Conservation (phyloP, 2,888 invertebrate genomes). For the Drosophila borealis region DNA sequence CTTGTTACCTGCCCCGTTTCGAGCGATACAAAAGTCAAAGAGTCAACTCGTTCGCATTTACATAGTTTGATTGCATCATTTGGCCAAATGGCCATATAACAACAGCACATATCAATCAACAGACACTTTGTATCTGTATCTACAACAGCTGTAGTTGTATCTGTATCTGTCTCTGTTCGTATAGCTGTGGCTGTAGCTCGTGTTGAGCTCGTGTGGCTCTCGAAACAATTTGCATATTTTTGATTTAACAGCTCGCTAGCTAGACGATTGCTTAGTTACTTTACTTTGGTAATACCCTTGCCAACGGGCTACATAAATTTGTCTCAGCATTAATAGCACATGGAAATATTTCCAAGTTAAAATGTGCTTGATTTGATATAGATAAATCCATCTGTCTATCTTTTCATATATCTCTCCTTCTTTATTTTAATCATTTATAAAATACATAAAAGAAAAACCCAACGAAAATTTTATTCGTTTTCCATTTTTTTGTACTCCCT, state of each 20-base stretch:
- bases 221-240: constrained; percentile 78
- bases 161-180: constrained; percentile 14
- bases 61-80: constrained; percentile 81
- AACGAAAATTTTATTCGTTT: too few relatives aligned
- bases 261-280: constrained; percentile 51
- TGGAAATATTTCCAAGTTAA: too few relatives aligned
- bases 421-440: too few relatives aligned
- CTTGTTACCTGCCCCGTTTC: constrained; percentile 40
- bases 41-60: constrained; percentile 69
- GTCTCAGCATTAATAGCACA: neutral
- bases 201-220: constrained; percentile 63
- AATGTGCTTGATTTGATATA: too few relatives aligned
- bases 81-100: constrained; percentile 69
- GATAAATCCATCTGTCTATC: too few relatives aligned
- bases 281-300: constrained; percentile 9
- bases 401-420: too few relatives aligned
- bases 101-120: constrained; percentile 76
- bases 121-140: constrained; percentile 39
- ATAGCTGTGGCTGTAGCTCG: constrained; percentile 37
- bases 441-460: too few relatives aligned
- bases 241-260: constrained; percentile 76
- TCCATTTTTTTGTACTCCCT: too few relatives aligned
- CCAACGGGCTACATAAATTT: neutral
- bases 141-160: constrained; percentile 19
- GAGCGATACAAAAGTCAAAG: constrained; percentile 49